These are phyloP conservation scores for Drosophila fungiperda DNA, from an alignment of 2,888 invertebrate genomes.

Conservation along the genomic window DNA sequence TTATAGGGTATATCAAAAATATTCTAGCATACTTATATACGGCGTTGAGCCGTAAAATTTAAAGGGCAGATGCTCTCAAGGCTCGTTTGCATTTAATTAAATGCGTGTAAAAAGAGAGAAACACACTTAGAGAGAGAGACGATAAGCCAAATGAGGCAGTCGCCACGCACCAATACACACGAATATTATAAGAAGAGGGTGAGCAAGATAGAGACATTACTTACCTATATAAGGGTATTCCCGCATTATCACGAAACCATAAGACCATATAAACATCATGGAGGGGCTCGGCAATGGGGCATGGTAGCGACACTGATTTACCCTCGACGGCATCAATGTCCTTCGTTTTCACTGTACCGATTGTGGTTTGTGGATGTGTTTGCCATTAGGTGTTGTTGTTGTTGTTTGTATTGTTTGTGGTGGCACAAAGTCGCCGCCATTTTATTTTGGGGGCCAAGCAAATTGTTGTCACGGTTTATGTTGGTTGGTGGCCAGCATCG, in stretches of 20 bases:
- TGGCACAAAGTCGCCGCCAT: slow-evolving; percentile 39
- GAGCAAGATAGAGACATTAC: slow-evolving; percentile 35
- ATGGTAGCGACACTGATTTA: slow-evolving; percentile 93
- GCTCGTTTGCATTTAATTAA: slow-evolving; percentile 78
- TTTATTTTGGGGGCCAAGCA: slow-evolving; percentile 54
- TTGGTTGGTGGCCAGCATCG: slow-evolving; percentile 65
- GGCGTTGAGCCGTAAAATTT: slow-evolving; percentile 54
- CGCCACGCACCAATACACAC: slow-evolving; percentile 11
- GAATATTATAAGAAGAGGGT: background rate
- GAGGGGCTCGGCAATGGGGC: slow-evolving; percentile 93
- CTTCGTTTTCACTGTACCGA: slow-evolving; percentile 88
- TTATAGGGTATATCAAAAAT: slow-evolving; percentile 31
- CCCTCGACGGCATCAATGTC: slow-evolving; percentile 95
- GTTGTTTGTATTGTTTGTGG: background rate
- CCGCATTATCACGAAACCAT: slow-evolving; percentile 95
- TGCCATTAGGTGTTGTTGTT: slow-evolving; percentile 20
- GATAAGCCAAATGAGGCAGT: slow-evolving; percentile 52
- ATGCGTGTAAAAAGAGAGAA: slow-evolving; percentile 60
- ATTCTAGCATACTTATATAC: slow-evolving; percentile 49
- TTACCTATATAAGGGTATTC: slow-evolving; percentile 94
- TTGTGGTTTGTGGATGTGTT: slow-evolving; percentile 46
- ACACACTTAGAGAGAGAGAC: slow-evolving; percentile 23
- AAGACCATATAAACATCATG: slow-evolving; percentile 96
- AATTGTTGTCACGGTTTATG: slow-evolving; percentile 69
- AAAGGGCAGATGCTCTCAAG: slow-evolving; percentile 64